These are phyloP conservation scores for Erebia aethiops DNA, from an alignment of 2,888 invertebrate genomes.

Conservation along the genomic window DNA sequence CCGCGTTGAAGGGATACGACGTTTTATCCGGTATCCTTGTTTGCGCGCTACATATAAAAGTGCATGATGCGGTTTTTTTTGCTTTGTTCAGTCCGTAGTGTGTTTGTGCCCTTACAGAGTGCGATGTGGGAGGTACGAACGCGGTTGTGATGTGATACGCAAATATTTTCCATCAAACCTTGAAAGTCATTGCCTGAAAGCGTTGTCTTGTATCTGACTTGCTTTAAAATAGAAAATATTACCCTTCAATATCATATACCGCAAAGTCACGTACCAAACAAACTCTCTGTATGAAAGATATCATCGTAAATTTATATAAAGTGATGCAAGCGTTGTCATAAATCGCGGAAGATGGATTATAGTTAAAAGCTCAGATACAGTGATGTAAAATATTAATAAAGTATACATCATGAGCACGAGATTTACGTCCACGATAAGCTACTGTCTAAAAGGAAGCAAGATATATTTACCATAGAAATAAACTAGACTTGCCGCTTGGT, in stretches of 20 bases:
- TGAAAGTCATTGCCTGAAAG: conserved; percentile 34
- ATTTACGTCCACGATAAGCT: conserved; percentile 33
- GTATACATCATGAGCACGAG: conserved; percentile 32
- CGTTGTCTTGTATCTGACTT: conserved; percentile 71
- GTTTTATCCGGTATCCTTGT: no score
- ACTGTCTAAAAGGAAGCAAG: conserved; percentile 34
- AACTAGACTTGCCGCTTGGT: conserved; percentile 19
- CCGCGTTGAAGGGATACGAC: no score
- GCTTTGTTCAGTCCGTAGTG: no score
- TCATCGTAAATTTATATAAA: conserved; percentile 38
- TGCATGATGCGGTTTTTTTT: no score
- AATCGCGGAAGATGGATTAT: conserved; percentile 37
- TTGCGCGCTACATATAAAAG: no score
- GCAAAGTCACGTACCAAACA: conserved; percentile 48
- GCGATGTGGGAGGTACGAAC: conserved; percentile 48
- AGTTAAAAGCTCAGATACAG: conserved; percentile 31
- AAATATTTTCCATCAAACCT: conserved; percentile 63
- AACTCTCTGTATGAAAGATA: conserved; percentile 36
- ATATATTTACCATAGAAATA: conserved; percentile 30
- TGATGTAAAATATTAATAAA: conserved; percentile 38
- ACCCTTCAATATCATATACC: conserved; percentile 68
- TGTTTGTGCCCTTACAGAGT: conserved; percentile 41
- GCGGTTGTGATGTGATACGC: conserved; percentile 63
- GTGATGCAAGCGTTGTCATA: conserved; percentile 31
- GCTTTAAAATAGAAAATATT: conserved; percentile 67